Conservation (phyloP, 2,888 invertebrate genomes). For the Adelognathus sp. region DNA sequence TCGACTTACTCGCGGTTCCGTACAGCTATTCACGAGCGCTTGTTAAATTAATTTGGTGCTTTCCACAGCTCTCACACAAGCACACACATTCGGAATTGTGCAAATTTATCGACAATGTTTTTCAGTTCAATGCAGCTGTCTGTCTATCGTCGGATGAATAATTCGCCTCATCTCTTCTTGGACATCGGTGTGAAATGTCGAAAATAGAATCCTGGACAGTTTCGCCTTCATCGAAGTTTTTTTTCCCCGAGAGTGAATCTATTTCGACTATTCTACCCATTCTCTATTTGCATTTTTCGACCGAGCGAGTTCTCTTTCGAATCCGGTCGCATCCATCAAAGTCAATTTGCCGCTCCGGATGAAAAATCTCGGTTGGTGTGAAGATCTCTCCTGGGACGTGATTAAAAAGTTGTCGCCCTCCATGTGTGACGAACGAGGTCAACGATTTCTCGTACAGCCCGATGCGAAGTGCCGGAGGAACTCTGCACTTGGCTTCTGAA, state of each 20-base stretch:
- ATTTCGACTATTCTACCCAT: constrained; percentile 22
- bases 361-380: not conserved
- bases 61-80: not conserved
- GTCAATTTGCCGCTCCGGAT: constrained; percentile 22
- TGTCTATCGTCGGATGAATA: not conserved
- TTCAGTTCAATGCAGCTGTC: not conserved
- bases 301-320: constrained; percentile 19
- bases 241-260: constrained; percentile 1
- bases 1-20: not conserved
- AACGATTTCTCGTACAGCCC: constrained; percentile 62
- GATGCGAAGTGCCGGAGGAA: no score
- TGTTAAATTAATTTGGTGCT: constrained; percentile 35
- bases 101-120: not conserved
- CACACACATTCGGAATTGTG: not conserved
- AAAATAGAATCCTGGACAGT: not conserved
- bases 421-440: constrained; percentile 63
- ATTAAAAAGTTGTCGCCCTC: constrained; percentile 47
- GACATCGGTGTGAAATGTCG: not conserved
- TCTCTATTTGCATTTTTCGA: not conserved
- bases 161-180: not conserved
- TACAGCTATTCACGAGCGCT: constrained; percentile 19
- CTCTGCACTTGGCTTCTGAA: constrained; percentile 36
- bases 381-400: constrained; percentile 40
- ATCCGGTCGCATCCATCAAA: constrained; percentile 41
- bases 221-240: not conserved